Evolutionary conservation across 2,797 vertebrate species (phyloP).

Genomic region (Mormyrops boulengeri): DNA sequence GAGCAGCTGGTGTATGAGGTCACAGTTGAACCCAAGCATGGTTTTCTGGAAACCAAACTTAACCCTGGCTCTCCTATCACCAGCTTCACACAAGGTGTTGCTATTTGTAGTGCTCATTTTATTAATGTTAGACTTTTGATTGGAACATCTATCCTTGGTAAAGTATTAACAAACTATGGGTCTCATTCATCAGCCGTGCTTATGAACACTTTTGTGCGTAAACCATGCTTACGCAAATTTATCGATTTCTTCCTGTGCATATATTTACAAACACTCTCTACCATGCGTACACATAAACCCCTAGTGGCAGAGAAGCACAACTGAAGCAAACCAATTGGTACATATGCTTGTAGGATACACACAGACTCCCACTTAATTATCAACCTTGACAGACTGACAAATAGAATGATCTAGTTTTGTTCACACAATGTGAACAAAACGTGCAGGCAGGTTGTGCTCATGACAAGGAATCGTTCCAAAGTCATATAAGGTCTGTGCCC

Average conservation of each 20-base stretch:
- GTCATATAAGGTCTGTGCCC: not conserved
- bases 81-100: constrained; percentile 83
- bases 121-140: not conserved
- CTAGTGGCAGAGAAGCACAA: not conserved
- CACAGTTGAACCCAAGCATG: constrained; percentile 68
- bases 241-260: not conserved
- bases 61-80: constrained; percentile 59
- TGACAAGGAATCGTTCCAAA: not conserved
- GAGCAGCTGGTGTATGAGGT: constrained; percentile 81
- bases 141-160: not conserved
- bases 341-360: too few relatives aligned
- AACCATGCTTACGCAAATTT: not conserved
- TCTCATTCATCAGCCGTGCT: not conserved
- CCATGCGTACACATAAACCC: not conserved
- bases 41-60: constrained; percentile 82
- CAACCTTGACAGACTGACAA: too few relatives aligned
- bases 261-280: not conserved
- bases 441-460: not conserved
- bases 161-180: not conserved
- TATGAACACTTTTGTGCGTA: not conserved
- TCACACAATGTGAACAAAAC: not conserved
- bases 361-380: too few relatives aligned
- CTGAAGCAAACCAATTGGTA: too few relatives aligned
- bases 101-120: not conserved
- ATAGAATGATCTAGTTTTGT: too few relatives aligned